Conservation (phyloP, 2,888 invertebrate species). For the Tenthredo livida region DNA sequence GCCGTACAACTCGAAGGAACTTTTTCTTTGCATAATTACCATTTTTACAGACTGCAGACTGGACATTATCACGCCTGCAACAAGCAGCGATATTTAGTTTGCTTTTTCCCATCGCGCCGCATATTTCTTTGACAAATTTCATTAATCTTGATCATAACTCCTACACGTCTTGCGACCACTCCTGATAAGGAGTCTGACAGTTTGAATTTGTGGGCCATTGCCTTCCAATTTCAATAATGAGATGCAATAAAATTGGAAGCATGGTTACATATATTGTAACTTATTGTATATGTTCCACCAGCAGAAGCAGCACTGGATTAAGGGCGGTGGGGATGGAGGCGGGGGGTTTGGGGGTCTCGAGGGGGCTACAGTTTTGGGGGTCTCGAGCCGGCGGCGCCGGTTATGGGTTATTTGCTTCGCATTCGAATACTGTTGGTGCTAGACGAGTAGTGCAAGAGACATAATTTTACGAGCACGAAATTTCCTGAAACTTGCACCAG, state of each 20-base stretch:
- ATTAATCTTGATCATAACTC: neutral
- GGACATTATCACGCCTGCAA: constrained; percentile 79
- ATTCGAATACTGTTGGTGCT: too few species aligned
- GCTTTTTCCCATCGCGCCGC: neutral
- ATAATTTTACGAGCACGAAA: too few species aligned
- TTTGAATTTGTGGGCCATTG: neutral
- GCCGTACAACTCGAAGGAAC: constrained; percentile 84
- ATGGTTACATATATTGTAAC: too few species aligned
- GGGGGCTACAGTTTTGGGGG: too few species aligned
- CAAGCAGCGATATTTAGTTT: neutral
- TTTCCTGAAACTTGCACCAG: too few species aligned
- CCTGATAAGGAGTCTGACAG: neutral
- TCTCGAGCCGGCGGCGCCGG: too few species aligned
- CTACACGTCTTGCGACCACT: neutral
- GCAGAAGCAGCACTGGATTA: too few species aligned
- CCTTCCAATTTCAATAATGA: neutral
- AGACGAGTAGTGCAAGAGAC: too few species aligned
- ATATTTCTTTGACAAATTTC: constrained; percentile 32
- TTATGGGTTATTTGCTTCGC: too few species aligned
- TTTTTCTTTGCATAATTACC: constrained; percentile 80
- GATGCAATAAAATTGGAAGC: neutral
- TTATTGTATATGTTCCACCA: too few species aligned
- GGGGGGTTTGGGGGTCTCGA: too few species aligned
- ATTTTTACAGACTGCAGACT: constrained; percentile 81
- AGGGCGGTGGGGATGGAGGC: too few species aligned